phyloP scores from a whole-genome alignment of 2,888 invertebrate species.

The Trichogramma dendrolimi region DNA sequence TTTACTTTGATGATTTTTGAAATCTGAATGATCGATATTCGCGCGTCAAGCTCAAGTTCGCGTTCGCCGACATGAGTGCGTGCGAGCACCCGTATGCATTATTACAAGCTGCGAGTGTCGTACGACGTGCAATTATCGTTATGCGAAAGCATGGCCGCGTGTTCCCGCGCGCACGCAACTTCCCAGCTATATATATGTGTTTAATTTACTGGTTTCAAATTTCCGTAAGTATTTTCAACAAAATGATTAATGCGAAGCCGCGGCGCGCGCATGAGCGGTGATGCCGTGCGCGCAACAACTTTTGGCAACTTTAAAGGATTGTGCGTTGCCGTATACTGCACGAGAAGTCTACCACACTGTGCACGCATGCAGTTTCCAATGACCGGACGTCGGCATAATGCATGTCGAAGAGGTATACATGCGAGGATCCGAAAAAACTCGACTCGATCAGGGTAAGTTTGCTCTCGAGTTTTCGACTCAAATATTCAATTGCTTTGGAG shows the following conservation, averaged over 20 bases:
- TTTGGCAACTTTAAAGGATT: neutral
- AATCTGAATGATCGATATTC: no score
- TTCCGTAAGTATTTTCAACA: slow-evolving; percentile 38
- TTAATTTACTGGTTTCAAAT: slow-evolving; percentile 48
- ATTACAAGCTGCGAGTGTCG: neutral
- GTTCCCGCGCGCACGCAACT: slow-evolving; percentile 30
- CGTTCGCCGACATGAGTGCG: neutral
- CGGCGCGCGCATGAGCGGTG: slow-evolving; percentile 32
- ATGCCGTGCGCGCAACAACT: slow-evolving; percentile 45
- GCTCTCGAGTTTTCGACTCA: no score
- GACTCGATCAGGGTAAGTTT: no score
- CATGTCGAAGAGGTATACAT: no score
- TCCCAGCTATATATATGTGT: slow-evolving; percentile 28
- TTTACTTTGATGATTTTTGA: no score
- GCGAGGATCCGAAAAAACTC: no score
- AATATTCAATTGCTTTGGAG: no score
- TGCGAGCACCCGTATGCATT: neutral
- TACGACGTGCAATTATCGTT: neutral
- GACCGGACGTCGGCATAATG: no score
- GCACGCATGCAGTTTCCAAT: no score
- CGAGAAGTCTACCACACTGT: no score
- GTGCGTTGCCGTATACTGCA: no score
- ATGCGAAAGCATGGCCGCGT: neutral
- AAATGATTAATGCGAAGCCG: slow-evolving; percentile 42
- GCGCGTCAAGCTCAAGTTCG: no score